phyloP scores from a whole-genome alignment of 30 jellyfish, hydroid and myxozoan genomes.

The Haliclystus octoradiatus region DNA sequence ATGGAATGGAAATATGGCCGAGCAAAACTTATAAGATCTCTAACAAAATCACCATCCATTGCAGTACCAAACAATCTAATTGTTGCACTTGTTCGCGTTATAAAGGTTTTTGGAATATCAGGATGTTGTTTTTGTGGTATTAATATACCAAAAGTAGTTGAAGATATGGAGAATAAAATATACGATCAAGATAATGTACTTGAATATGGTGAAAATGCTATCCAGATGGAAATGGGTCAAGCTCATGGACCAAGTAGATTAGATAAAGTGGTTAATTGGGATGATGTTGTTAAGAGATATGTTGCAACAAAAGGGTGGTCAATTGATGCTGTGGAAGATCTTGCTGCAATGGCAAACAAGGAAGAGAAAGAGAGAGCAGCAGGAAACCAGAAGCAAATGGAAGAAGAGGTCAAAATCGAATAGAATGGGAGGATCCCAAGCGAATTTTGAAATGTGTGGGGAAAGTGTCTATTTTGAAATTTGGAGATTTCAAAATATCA shows the following conservation, averaged over 20 bases:
- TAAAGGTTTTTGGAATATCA: conserved; percentile 36
- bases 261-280: conserved; percentile 73
- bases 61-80: conserved; percentile 87
- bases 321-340: too few relatives aligned
- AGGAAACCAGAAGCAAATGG: too few relatives aligned
- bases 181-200: not conserved
- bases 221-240: conserved; percentile 31
- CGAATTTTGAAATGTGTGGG: too few relatives aligned
- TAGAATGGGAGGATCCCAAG: too few relatives aligned
- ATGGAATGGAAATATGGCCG: conserved; percentile 98
- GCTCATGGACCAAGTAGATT: conserved; percentile 42
- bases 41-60: conserved; percentile 76
- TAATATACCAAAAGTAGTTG: not conserved
- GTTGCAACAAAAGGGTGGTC: too few relatives aligned
- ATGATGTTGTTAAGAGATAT: conserved; percentile 36
- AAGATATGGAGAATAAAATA: not conserved
- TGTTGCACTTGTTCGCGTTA: conserved; percentile 33
- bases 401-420: too few relatives aligned
- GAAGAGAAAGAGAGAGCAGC: too few relatives aligned
- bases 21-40: conserved; percentile 74
- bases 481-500: too few relatives aligned
- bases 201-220: conserved; percentile 50
- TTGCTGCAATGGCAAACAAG: too few relatives aligned
- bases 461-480: too few relatives aligned
- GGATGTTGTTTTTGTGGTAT: conserved; percentile 63